Base-by-base conservation (phyloP, 2,888 invertebrate genomes). In the Tenthredo mesomela region DNA sequence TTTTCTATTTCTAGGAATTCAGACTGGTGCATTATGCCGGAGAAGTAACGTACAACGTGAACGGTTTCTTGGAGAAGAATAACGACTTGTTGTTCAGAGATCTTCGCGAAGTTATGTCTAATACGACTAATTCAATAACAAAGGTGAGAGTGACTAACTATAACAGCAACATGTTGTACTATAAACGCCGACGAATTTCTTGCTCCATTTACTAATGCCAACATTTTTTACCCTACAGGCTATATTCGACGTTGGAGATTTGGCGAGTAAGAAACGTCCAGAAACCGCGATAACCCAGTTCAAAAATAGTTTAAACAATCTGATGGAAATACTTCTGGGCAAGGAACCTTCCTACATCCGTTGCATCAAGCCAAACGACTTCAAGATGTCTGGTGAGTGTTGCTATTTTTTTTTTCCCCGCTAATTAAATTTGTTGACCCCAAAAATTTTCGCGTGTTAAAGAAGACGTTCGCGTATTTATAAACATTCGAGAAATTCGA, bases 271-370 rank as follows among this genome's bases (percentile, higher is more conserved):
- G 93, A 98, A 97, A 92, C 95, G 98, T 37, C 98, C 98, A 0
- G 97, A 97, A 82, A 98, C 98, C 0, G 98, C 98, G 10, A 96
- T 97, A 85, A 97, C 97, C 0, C 98, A 98, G 93, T 98, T 98
- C 94, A 98, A 97, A 93, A 96, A 95, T 89, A 98, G 98, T 40
- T 94, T 98, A 84, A 97, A 97, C 90, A 96, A 97, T 90, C 94
- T 98, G 58, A 97, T 98, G 96, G 96, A 96, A 84, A 98, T 98
- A 89, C 94, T 98, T n/a, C 97, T 97, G 96, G 96, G 96, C 90
- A 98, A 98, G 94, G 98, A 98, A 92, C 98, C 98, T 0, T 98
- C 98, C 2, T 98, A 98, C 93, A 97, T 98, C 88, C 95, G 98
- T 84, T 98, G 98, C 93, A 98, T 98, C 92, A 98, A 98, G 92